These are phyloP conservation scores for Tenrec ecaudatus DNA, from an alignment of 2,113 vertebrate species.

Conservation along the genomic window DNA sequence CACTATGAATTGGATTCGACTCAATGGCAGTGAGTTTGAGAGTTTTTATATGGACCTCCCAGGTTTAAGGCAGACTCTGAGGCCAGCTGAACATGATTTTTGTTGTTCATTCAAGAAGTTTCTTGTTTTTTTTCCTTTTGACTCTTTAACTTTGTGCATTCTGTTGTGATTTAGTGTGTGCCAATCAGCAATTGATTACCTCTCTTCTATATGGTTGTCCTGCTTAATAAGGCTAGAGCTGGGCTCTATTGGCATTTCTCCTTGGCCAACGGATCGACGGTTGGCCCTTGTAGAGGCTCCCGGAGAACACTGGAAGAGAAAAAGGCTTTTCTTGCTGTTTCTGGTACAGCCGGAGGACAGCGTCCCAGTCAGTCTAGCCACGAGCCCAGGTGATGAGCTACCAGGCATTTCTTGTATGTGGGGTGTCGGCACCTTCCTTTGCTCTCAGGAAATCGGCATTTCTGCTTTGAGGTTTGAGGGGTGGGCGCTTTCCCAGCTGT, in stretches of 20 bases:
- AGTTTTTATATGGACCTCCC: too few relatives aligned
- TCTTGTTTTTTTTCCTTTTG: too few relatives aligned
- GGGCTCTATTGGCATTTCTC: neutral
- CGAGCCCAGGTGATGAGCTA: neutral
- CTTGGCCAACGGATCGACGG: neutral
- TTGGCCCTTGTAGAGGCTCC: neutral
- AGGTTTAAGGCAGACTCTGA: too few relatives aligned
- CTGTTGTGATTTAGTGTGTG: too few relatives aligned
- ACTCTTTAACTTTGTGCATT: too few relatives aligned
- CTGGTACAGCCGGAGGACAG: neutral
- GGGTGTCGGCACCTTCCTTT: neutral
- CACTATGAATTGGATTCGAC: too few relatives aligned
- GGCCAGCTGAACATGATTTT: too few relatives aligned
- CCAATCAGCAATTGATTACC: neutral
- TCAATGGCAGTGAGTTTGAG: too few relatives aligned
- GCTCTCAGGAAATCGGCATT: neutral
- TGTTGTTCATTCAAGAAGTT: too few relatives aligned
- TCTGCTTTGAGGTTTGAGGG: neutral
- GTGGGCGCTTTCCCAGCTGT: neutral
- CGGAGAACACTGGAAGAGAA: neutral
- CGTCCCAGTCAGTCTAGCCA: neutral
- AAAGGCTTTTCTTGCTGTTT: too few relatives aligned
- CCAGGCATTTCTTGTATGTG: neutral
- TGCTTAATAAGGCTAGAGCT: neutral
- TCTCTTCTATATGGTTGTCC: neutral